phyloP scores from a whole-genome alignment of 2,888 invertebrate genomes.

The Hoplodrina blanda region DNA sequence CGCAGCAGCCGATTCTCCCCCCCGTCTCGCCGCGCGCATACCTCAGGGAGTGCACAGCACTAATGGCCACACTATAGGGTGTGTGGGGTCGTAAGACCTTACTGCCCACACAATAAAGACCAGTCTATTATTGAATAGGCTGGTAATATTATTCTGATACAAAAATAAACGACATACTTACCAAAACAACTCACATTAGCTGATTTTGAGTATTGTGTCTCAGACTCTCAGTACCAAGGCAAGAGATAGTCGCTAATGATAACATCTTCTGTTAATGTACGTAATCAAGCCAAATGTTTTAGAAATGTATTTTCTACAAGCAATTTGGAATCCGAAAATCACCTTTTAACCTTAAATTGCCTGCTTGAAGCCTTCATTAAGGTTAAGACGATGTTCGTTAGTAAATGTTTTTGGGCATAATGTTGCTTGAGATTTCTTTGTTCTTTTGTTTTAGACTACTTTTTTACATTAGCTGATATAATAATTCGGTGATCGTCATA shows the following conservation, averaged over 20 bases:
- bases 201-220: neutral
- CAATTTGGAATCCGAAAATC: conserved; percentile 67
- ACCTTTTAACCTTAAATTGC: conserved; percentile 67
- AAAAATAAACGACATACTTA: neutral
- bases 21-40: no score
- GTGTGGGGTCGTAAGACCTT: no score
- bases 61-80: no score
- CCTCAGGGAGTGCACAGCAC: no score
- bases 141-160: neutral
- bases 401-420: conserved; percentile 33
- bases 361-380: conserved; percentile 61
- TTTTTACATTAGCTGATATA: neutral
- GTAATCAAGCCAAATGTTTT: conserved; percentile 59
- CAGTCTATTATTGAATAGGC: no score
- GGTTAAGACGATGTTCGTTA: conserved; percentile 47
- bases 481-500: neutral
- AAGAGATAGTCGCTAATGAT: conserved; percentile 33
- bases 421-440: conserved; percentile 23
- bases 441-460: conserved; percentile 16
- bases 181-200: neutral
- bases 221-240: neutral
- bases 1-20: no score
- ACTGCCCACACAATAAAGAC: no score
- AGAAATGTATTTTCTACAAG: conserved; percentile 61
- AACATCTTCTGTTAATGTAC: conserved; percentile 39